Evolutionary conservation across 2,113 vertebrate genomes (phyloP).

Genomic region (Ammodytes dubius): DNA sequence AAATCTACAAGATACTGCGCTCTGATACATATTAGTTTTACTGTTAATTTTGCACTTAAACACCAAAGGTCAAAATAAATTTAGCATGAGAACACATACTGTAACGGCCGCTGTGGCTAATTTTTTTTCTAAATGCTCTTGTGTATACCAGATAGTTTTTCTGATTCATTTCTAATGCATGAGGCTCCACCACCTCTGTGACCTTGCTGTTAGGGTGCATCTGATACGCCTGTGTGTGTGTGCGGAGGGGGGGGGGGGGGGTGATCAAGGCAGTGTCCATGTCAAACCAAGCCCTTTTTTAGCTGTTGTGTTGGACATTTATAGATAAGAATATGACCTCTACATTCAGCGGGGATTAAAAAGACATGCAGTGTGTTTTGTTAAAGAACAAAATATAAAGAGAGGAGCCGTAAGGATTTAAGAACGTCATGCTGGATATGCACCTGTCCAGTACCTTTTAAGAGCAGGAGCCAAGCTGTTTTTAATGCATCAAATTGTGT

Average conservation of each 20-base stretch:
- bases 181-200: slow-evolving; percentile 32
- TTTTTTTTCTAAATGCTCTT: slow-evolving; percentile 18
- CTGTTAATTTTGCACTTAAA: slow-evolving; percentile 10
- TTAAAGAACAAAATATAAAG: slow-evolving; percentile 6
- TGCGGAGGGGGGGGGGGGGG: not conserved
- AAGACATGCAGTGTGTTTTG: slow-evolving; percentile 6
- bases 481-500: slow-evolving; percentile 16
- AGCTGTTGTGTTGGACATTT: slow-evolving; percentile 16
- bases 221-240: slow-evolving; percentile 1
- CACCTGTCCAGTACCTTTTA: slow-evolving; percentile 12
- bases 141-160: slow-evolving; percentile 17
- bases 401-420: not conserved
- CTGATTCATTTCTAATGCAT: slow-evolving; percentile 50
- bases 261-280: not conserved
- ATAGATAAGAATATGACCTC: slow-evolving; percentile 7
- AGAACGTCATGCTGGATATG: slow-evolving; percentile 1
- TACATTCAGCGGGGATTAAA: slow-evolving; percentile 3
- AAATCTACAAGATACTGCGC: not conserved
- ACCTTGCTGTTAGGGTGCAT: slow-evolving; percentile 35
- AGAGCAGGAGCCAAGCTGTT: slow-evolving; percentile 21
- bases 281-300: slow-evolving; percentile 6
- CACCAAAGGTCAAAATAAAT: slow-evolving; percentile 1
- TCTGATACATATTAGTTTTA: slow-evolving; percentile 6
- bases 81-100: not conserved
- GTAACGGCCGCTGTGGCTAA: not conserved